phyloP scores from a whole-genome alignment of 2,113 vertebrate species.

The Peucedramus taeniatus region DNA sequence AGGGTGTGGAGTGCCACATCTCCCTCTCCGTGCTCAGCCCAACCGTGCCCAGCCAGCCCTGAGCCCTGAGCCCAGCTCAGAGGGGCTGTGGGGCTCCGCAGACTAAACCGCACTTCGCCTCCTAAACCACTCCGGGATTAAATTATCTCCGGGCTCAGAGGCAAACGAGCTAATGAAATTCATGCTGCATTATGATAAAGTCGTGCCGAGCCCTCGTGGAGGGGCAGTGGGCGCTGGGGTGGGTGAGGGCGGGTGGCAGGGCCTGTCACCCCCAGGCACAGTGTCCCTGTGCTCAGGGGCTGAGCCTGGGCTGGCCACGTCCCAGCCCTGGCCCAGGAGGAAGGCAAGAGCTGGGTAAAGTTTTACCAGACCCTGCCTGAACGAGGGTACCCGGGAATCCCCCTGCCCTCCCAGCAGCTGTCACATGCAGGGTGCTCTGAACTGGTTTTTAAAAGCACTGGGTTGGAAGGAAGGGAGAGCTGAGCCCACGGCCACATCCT shows the following conservation, averaged over 20 bases:
- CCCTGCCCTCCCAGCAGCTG: not conserved
- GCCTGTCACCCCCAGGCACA: not conserved
- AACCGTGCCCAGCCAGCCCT: not conserved
- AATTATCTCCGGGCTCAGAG: slow-evolving; percentile 37
- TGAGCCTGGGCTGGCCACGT: accelerated
- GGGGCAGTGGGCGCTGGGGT: not conserved
- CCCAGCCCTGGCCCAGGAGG: not conserved
- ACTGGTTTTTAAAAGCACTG: not conserved
- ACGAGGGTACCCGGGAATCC: accelerated
- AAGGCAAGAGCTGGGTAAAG: not conserved
- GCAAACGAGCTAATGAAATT: slow-evolving; percentile 48
- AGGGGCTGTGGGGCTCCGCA: slow-evolving; percentile 11
- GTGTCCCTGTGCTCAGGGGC: not conserved
- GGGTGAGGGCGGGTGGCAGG: not conserved
- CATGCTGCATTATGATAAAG: not conserved
- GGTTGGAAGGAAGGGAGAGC: not conserved
- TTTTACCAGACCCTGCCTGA: too few species aligned
- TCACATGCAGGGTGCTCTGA: accelerated
- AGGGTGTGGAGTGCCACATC: not conserved
- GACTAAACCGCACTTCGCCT: not conserved
- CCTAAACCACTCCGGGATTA: not conserved
- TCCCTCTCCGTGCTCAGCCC: not conserved
- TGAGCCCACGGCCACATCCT: accelerated
- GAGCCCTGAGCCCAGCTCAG: not conserved
- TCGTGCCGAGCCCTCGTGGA: not conserved